phyloP scores from a whole-genome alignment of 2,797 vertebrate genomes.

The Urosaurus nigricauda region DNA sequence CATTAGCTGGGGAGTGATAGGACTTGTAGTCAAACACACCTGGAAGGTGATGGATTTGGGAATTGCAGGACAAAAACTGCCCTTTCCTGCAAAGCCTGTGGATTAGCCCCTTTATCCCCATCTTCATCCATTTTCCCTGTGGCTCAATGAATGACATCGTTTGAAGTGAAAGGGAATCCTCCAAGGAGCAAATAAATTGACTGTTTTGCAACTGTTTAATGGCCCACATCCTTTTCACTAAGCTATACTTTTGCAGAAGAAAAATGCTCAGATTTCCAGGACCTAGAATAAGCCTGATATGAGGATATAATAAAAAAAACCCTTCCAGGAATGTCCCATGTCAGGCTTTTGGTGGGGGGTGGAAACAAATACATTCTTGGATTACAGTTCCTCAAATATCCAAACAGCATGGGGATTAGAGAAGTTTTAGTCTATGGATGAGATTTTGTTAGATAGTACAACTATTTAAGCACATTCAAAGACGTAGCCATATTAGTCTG shows the following conservation, averaged over 20 bases:
- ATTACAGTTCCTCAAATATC: neutral
- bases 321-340: too few relatives aligned
- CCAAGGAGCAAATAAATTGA: neutral
- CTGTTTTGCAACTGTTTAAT: neutral
- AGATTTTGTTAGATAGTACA: too few relatives aligned
- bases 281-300: neutral
- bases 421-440: neutral
- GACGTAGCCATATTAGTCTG: too few relatives aligned
- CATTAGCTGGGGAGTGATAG: neutral
- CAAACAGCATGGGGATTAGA: neutral
- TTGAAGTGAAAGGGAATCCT: neutral
- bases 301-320: neutral
- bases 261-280: neutral
- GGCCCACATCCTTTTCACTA: neutral
- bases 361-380: neutral
- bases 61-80: neutral
- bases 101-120: neutral
- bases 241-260: neutral
- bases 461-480: too few relatives aligned
- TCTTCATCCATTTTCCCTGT: neutral
- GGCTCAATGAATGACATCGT: neutral
- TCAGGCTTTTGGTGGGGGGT: too few relatives aligned
- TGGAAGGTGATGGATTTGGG: neutral
- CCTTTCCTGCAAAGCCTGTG: neutral
- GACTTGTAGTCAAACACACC: neutral